Evolutionary conservation across 1,140 invertebrate species (phyloP), one percentile per base, ranked within the genome.

Genomic region (Pseudomyrmex concolor): DNA sequence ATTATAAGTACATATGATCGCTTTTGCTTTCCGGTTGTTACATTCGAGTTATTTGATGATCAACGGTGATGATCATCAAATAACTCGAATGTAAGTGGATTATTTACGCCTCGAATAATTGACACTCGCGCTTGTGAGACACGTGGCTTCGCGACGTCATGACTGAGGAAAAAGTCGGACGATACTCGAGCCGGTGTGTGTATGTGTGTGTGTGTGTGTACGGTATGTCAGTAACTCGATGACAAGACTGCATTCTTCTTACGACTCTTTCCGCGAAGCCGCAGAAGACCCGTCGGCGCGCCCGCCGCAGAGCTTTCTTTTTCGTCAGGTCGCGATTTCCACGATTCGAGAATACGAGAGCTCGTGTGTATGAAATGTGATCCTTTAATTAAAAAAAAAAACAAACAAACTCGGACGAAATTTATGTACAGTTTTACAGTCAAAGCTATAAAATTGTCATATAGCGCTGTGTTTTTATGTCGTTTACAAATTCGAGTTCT

Each of bases 201-300:
- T 34, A 5, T 34, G 34, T 34, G 34, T 34, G 34, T 34, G 34
- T 34, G 34, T 34, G 34, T 34, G 34, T 34, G 5, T 91, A 92
- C 91, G 91, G 91, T 92, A 91, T 85, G 76, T 90, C 88, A 80
- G 90, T 85, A 85, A 85, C 86, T 85, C 85, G 86, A 91, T 89
- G 88, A 91, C 89, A 91, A 91, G 91, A 91, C 90, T 85, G 87
- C 91, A 92, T 91, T 92, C 91, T 92, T 91, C 86, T 90, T 84
- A 83, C 81, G 78, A 50, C 72, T 72, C 84, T 91, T 34, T 92
- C 91, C 66, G 76, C 86, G 90, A 91, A 92, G 83, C 63, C 70
- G 55, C 50, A 59, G 64, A 60, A 83, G 64, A 72, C 68, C 67
- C 55, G 70, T 22, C 76, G 55, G 55, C 60, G 48, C 34, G 34